Percentiles rank a stretch among this genome's conserved stretches.
phyloP scores from a whole-genome alignment of 2,888 invertebrate genomes.

The Tanaodytes sp. region DNA sequence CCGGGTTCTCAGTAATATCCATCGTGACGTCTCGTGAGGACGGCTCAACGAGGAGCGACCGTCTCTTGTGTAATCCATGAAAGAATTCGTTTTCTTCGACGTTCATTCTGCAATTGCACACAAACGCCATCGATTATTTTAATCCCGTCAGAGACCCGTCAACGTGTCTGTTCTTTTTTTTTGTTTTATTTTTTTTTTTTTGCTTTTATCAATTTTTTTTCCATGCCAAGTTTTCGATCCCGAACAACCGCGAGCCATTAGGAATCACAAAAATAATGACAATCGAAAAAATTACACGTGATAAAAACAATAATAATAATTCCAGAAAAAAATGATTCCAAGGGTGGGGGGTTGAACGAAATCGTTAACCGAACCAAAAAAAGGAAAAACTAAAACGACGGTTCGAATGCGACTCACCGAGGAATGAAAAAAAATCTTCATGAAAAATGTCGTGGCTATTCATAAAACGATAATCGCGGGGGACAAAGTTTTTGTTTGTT shows the following conservation, averaged over 20 bases:
- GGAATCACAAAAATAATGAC: too few relatives aligned
- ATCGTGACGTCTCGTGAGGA: conserved; percentile 48
- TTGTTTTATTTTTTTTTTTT: too few relatives aligned
- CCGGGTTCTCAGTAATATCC: conserved; percentile 47
- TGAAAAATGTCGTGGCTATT: conserved; percentile 31
- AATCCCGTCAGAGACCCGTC: not conserved
- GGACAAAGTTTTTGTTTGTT: too few relatives aligned
- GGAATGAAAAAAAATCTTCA: conserved; percentile 29
- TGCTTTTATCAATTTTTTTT: too few relatives aligned
- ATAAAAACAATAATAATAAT: too few relatives aligned
- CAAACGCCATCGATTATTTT: conserved; percentile 32
- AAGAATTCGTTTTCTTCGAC: conserved; percentile 46
- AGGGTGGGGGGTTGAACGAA: too few relatives aligned
- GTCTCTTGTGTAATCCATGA: conserved; percentile 53
- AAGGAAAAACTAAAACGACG: not conserved
- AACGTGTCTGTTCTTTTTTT: too few relatives aligned
- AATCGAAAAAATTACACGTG: too few relatives aligned
- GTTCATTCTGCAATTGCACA: conserved; percentile 48
- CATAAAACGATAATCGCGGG: conserved; percentile 21
- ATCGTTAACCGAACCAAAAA: too few relatives aligned
- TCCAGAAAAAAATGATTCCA: not conserved
- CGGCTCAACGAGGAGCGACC: conserved; percentile 44
- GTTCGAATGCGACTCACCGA: conserved; percentile 42
- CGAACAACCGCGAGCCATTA: too few relatives aligned
- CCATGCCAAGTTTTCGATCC: too few relatives aligned